phyloP scores from a whole-genome alignment of 2,113 vertebrate species.

The Corythornis vintsioides region DNA sequence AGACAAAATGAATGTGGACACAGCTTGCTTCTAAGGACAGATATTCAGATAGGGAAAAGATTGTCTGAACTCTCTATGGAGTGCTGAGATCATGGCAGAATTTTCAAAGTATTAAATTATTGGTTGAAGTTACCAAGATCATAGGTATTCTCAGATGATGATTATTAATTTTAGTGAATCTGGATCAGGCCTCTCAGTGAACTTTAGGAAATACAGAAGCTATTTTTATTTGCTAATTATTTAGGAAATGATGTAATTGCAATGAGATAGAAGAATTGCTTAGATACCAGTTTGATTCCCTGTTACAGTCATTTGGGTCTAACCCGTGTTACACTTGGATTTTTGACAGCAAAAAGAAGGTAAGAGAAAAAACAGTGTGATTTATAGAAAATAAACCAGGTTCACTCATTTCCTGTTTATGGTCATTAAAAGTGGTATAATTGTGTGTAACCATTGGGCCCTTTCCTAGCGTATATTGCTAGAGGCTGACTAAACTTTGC shows the following conservation, averaged over 20 bases:
- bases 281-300: not conserved
- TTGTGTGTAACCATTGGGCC: conserved; percentile 28
- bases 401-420: conserved; percentile 7
- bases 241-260: not conserved
- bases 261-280: not conserved
- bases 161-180: not conserved
- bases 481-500: conserved; percentile 28
- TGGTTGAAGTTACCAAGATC: not conserved
- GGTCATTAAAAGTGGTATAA: conserved; percentile 25
- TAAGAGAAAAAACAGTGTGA: not conserved
- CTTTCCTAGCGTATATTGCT: conserved; percentile 10
- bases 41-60: not conserved
- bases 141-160: not conserved
- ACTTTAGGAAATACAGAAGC: not conserved
- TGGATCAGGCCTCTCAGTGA: not conserved
- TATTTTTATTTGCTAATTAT: not conserved
- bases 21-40: not conserved
- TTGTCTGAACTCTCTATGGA: not conserved
- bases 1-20: not conserved
- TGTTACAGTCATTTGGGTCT: not conserved
- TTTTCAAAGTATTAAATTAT: not conserved
- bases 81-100: not conserved
- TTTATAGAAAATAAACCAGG: not conserved
- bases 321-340: not conserved
- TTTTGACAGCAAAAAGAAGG: not conserved